Base-by-base conservation (phyloP, 1,140 invertebrate genomes). In the Oreohelix idahoensis region DNA sequence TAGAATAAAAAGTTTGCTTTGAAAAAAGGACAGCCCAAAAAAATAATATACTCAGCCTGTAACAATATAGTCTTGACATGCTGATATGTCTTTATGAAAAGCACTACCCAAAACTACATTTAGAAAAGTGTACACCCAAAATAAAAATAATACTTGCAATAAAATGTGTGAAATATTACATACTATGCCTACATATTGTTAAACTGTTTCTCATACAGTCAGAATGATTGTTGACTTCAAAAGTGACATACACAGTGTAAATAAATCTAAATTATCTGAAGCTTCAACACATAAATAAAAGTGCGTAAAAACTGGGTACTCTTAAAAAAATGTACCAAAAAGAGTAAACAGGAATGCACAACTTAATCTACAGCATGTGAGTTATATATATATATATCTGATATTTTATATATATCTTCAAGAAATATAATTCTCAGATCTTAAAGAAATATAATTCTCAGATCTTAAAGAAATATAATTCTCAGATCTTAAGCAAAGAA, bases 321-420 rank as follows among this genome's bases (percentile, higher is more conserved):
- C n/a, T n/a, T 32, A 71, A 71, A 74, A 39, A 74, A 13, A 26
- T 39, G 38, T 42, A 42, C 42, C 4, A 36, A 39, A 74, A 74
- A 35, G 1, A 66, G 63, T 66, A 29, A 66, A 66, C 2, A 66
- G 63, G 63, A 66, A 66, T 66, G 63, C n/a, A 58, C 51, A 66
- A 66, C 23, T 66, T 32, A 29, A 32, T 32, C 63, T 66, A 66
- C n/a, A 66, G n/a, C 23, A 23, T 11, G n/a, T 66, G 63, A 32
- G 17, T 32, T 35, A 49, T 74, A 74, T 74, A 74, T 74, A n/a
- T 42, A 74, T 74, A 74, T 74, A n/a, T 58, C n/a, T n/a, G n/a
- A n/a, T n/a, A n/a, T n/a, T n/a, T n/a, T n/a, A 45, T 45, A 45
- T 45, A 45, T 45, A 45, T 45, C 5, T 5, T 32, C 8, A 66